Base-by-base conservation (phyloP, 92 coral and sea anemone species). In the Phenganax subtilis region DNA sequence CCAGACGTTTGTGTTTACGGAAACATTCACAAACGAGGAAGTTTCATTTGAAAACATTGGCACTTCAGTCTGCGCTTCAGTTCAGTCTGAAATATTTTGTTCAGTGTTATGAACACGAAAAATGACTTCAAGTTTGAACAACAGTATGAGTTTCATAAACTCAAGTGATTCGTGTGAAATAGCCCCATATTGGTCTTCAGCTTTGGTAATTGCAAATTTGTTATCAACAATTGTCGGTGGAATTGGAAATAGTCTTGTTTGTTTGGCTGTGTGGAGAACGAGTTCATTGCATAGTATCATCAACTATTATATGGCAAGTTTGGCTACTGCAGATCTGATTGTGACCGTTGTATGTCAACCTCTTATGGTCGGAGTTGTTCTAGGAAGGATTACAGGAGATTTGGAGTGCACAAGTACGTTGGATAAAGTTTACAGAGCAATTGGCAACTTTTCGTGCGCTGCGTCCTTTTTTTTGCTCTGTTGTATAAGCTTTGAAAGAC, bases 381-480 rank as follows among this genome's bases (percentile, higher is more conserved):
- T 44, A 3, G 82, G 71, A 25, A 12, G 71, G 53, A 25, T 60
- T 10, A 60, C 58, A 60, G 88, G 75, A 7, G 88, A 57, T 75
- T 59, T 55, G 30, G 79, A 27, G 37, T 81, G 88, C 77, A 12
- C 44, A 58, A 84, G 80, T 63, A 84, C 83, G 51, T 52, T 86
- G 59, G 88, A 86, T 65, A 56, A 53, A 16, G 85, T 75, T 8
- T 86, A 81, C 65, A 82, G 88, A 5, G 81, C 84, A 16, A 79
- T 81, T 29, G 88, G 88, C 20, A 86, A 86, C 78, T 86, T 86
- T 54, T 86, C 88, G 72, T 86, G 88, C 20, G 88, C 85, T 44
- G 82, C 84, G 1, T 86, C 88, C 58, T 81, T 86, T 74, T 80
- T 86, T 29, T 75, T 72, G 53, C 63, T 86, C 53, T 61, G 85